Evolutionary conservation across 1,140 invertebrate genomes (phyloP), one percentile per base, ranked within the genome.

Genomic region (Zelostemma sp.): DNA sequence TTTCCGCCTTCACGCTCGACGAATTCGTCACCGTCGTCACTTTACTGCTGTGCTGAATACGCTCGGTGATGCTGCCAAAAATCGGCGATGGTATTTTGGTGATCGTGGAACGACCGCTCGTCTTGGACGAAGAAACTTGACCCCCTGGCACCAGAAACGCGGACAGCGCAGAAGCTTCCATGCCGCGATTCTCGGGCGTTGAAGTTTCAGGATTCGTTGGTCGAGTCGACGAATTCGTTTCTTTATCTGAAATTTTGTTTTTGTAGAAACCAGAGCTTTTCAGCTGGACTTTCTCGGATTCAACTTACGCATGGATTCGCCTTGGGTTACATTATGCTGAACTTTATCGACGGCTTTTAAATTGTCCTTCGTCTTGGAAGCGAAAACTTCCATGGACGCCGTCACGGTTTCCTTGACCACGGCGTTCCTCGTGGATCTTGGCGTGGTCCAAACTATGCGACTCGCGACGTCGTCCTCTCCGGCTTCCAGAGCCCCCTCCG

Each of bases 141-240:
- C 88, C 88, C 0, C 89, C 88, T 3, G 89, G 89, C n/a, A 88
- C 80, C 46, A 90, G 65, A 33, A 90, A 79, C 1, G 88, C 85
- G 0, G 89, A 87, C 15, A 88, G 70, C 18, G 88, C 82, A 0
- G 84, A 85, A 3, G 83, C 79, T 51, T 85, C 81, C 31, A 80
- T 67, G 5, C 49, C 67, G 35, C 65, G 53, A 8, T 49, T 35
- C 16, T 54, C 53, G 33, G 74, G 68, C 6, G 64, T 54, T 2
- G 67, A n/a, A n/a, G 49, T 63, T 49, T 58, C 59, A 8, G 14
- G 2, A 35, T 9, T 11, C 1, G 33, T 35, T n/a, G 11, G 6
- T 35, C n/a, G 33, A 35, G n/a, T 35, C 33, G n/a, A 35, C 5
- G n/a, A 35, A 6, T 35, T 35, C 11, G 6, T n/a, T 35, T 35